A percentile compares a stretch with the other conserved stretches of the same genome.
Conservation (phyloP, 2,888 invertebrate species). For the Aleiodes alternator region DNA sequence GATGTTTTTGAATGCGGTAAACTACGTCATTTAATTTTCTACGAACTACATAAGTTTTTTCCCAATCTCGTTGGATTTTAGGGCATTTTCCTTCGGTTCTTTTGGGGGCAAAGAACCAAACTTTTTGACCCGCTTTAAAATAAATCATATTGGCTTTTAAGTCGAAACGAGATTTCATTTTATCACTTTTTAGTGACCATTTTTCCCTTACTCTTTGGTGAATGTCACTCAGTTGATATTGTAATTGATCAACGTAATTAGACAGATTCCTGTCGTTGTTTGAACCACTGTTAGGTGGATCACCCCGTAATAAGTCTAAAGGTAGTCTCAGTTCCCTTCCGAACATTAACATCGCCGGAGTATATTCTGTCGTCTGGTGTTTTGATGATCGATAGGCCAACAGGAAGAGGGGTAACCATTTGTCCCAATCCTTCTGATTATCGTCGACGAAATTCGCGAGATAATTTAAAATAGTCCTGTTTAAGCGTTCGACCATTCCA, state of each 20-base stretch:
- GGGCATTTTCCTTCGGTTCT: neutral
- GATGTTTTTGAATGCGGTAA: constrained; percentile 1
- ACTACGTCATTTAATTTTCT: constrained; percentile 9
- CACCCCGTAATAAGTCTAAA: neutral
- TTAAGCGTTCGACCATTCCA: constrained; percentile 55
- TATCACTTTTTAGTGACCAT: neutral
- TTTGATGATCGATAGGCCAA: too few species aligned
- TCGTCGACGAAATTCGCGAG: too few species aligned
- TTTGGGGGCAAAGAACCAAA: too few species aligned
- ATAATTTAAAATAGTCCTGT: constrained; percentile 45
- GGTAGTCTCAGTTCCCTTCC: constrained; percentile 7
- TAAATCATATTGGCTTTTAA: too few species aligned
- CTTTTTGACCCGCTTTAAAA: too few species aligned
- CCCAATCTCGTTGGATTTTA: constrained; percentile 13
- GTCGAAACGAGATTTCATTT: neutral
- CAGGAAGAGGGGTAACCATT: too few species aligned
- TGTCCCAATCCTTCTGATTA: too few species aligned
- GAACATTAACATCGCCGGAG: constrained; percentile 20
- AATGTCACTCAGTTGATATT: neutral
- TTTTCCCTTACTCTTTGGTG: constrained; percentile 1
- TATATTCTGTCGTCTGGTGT: neutral
- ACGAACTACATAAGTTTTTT: constrained; percentile 11
- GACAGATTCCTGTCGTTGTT: neutral
- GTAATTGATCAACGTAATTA: constrained; percentile 2
- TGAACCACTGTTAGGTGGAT: too few species aligned